Evolutionary conservation across 2,113 vertebrate species (phyloP).

Genomic region (Xiphorhynchus elegans): DNA sequence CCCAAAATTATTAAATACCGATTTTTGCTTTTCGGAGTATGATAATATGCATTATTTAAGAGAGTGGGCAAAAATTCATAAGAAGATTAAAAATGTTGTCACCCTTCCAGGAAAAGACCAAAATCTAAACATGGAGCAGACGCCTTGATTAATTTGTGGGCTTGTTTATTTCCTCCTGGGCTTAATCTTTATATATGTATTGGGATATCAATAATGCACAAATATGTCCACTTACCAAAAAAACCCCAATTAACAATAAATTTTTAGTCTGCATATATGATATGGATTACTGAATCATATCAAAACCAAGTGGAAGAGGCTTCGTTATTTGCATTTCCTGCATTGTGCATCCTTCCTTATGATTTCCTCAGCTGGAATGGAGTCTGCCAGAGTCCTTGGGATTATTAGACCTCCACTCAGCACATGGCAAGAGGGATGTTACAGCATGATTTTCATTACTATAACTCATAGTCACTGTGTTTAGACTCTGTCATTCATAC

Average conservation of each 20-base stretch:
- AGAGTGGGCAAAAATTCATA: background rate
- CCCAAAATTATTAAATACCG: background rate
- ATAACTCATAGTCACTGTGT: background rate
- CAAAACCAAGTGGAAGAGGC: background rate
- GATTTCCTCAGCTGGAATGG: background rate
- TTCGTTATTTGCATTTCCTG: background rate
- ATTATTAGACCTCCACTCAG: background rate
- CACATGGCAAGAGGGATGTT: background rate
- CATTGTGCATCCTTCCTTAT: background rate
- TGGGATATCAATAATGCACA: background rate
- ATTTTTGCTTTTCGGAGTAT: background rate
- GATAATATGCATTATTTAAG: background rate
- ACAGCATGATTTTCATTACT: background rate
- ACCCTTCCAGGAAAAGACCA: background rate
- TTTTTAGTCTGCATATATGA: background rate
- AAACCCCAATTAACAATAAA: background rate
- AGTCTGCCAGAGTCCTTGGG: background rate
- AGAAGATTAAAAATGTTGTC: background rate
- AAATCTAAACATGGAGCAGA: background rate
- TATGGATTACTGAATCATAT: background rate
- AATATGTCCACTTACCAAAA: background rate
- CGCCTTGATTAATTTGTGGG: background rate
- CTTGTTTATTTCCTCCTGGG: background rate
- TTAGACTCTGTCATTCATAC: slow-evolving; percentile 17
- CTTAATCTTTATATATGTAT: background rate